phyloP scores from a whole-genome alignment of 2,888 invertebrate species.

The Pachliopta kotzebuea region DNA sequence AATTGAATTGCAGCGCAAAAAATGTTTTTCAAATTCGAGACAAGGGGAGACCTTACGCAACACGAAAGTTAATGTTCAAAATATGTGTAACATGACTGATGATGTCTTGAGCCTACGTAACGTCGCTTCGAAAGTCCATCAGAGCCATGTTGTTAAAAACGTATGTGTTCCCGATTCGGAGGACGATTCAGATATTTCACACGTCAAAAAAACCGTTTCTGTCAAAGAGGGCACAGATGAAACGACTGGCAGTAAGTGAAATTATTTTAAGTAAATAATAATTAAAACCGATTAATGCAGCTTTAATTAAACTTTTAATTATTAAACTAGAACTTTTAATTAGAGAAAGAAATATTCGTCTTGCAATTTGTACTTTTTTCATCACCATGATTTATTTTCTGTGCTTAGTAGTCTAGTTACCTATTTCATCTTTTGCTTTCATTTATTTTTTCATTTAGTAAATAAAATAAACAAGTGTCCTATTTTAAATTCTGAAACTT shows the following conservation, averaged over 20 bases:
- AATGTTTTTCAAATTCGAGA: neutral
- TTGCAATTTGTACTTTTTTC: no score
- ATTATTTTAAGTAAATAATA: neutral
- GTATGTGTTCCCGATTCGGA: neutral
- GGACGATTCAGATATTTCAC: neutral
- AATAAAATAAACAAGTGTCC: no score
- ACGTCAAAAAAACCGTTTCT: neutral
- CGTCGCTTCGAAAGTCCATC: neutral
- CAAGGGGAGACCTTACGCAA: neutral
- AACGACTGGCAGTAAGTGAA: neutral
- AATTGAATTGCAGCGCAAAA: neutral
- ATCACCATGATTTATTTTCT: no score
- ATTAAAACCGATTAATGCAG: no score
- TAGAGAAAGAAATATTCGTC: no score
- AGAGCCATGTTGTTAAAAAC: neutral
- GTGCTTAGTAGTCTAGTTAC: no score
- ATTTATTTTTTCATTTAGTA: no score
- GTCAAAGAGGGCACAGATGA: neutral
- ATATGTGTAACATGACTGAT: neutral
- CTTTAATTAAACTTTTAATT: no score
- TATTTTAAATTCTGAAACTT: no score
- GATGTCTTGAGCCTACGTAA: neutral
- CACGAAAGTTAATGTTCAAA: neutral
- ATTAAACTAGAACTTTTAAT: no score
- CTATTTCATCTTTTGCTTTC: no score